Percentiles rank a stretch among this genome's conserved stretches.
phyloP scores from a whole-genome alignment of 2,797 vertebrate genomes.

The Enteromius trimaculatus region DNA sequence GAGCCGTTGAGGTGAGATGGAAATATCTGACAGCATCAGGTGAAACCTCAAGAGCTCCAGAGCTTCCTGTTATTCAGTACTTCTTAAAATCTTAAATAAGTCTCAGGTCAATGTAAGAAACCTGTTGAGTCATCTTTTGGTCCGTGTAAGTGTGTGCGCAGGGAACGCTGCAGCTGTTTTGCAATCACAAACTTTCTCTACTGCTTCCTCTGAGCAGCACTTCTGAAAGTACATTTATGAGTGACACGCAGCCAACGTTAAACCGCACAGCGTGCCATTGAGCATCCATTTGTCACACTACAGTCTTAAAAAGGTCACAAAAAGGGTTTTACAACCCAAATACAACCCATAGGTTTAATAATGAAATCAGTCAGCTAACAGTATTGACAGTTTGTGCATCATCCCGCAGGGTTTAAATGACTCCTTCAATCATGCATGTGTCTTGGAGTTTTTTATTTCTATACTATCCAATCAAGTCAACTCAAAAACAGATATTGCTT shows the following conservation, averaged over 20 bases:
- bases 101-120: slow-evolving; percentile 18
- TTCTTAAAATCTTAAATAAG: neutral
- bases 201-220: slow-evolving; percentile 45
- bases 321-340: neutral
- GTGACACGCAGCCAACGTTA: slow-evolving; percentile 58
- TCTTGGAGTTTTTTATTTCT: neutral
- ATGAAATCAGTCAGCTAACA: slow-evolving; percentile 11
- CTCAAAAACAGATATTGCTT: neutral
- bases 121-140: slow-evolving; percentile 47
- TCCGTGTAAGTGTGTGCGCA: slow-evolving; percentile 15
- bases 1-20: slow-evolving; percentile 22
- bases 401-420: neutral
- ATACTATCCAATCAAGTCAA: no score
- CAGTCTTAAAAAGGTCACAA: neutral
- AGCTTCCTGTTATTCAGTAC: slow-evolving; percentile 23
- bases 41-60: neutral
- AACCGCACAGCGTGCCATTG: slow-evolving; percentile 48
- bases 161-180: slow-evolving; percentile 50
- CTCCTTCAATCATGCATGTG: neutral
- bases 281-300: slow-evolving; percentile 37
- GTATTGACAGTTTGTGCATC: neutral
- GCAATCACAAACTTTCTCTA: slow-evolving; percentile 59
- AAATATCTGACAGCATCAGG: slow-evolving; percentile 17
- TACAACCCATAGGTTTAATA: neutral
- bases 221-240: slow-evolving; percentile 59